Conservation (phyloP, 2,888 invertebrate genomes). For the Erebia epiphron region DNA sequence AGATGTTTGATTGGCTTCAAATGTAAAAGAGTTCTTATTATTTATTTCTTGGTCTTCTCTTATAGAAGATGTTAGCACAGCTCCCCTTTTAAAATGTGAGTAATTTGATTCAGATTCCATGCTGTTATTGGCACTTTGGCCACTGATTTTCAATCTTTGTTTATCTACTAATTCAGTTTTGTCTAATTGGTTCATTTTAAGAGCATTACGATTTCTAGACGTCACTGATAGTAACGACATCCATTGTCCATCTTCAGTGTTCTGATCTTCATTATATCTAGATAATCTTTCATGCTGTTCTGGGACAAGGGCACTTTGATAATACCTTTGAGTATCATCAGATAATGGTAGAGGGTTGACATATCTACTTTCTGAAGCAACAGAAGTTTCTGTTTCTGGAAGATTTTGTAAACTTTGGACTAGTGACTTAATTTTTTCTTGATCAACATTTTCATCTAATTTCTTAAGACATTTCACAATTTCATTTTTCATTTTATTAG, state of each 20-base stretch:
- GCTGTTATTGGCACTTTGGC: background rate
- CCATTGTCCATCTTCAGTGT: conserved; percentile 22
- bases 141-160: background rate
- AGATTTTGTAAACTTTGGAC: conserved; percentile 2
- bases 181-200: background rate
- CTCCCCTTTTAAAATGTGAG: conserved; percentile 15
- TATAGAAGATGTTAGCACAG: conserved; percentile 15
- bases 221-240: conserved; percentile 29
- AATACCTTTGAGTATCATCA: background rate
- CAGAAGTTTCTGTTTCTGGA: background rate
- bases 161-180: background rate
- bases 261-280: conserved; percentile 6
- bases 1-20: background rate
- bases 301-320: background rate
- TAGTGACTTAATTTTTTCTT: conserved; percentile 43
- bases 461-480: conserved; percentile 52
- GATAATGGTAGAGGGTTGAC: background rate
- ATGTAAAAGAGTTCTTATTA: background rate
- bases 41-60: conserved; percentile 4
- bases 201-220: background rate
- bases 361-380: background rate
- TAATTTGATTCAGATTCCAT: conserved; percentile 19
- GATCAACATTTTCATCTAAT: conserved; percentile 44
- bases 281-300: background rate
- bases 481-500: conserved; percentile 54